Percentiles rank a stretch among this genome's conserved stretches.
Conservation (phyloP, 2,888 invertebrate species). For the Omphaloscelis lunosa region DNA sequence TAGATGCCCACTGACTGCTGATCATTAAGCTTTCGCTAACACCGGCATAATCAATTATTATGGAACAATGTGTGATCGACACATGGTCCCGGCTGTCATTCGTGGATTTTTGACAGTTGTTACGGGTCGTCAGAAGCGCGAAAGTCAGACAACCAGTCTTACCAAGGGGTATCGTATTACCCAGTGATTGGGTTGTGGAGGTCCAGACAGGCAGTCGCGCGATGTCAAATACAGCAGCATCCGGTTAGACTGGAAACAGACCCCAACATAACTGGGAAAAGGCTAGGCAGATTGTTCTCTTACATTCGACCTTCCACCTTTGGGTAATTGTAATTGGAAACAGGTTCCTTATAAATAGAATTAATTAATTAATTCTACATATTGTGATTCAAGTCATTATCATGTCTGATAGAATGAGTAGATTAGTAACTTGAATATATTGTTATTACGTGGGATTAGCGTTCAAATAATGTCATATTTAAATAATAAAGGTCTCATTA, state of each 20-base stretch:
- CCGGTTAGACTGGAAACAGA: too few species aligned
- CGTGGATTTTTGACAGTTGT: too few species aligned
- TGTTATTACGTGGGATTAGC: neutral
- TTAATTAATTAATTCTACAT: slow-evolving; percentile 1
- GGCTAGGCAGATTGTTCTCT: neutral
- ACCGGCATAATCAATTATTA: too few species aligned
- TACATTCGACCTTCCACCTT: slow-evolving; percentile 25
- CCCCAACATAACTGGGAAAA: neutral
- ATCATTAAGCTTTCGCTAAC: too few species aligned
- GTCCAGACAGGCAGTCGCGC: too few species aligned
- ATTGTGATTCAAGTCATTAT: slow-evolving; percentile 1
- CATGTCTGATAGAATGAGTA: neutral
- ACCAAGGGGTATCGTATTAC: too few species aligned
- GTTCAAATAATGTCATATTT: neutral
- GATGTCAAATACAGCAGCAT: too few species aligned
- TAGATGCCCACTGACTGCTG: too few species aligned
- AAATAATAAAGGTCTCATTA: neutral
- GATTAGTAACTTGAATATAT: neutral
- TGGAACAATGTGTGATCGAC: too few species aligned
- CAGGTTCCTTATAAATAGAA: slow-evolving; percentile 17
- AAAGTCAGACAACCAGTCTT: too few species aligned
- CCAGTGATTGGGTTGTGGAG: neutral
- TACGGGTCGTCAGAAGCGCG: too few species aligned
- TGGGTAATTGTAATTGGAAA: neutral
- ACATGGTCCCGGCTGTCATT: too few species aligned